Conservation (phyloP, 2,113 vertebrate species). For the Nycticryphes semicollaris region DNA sequence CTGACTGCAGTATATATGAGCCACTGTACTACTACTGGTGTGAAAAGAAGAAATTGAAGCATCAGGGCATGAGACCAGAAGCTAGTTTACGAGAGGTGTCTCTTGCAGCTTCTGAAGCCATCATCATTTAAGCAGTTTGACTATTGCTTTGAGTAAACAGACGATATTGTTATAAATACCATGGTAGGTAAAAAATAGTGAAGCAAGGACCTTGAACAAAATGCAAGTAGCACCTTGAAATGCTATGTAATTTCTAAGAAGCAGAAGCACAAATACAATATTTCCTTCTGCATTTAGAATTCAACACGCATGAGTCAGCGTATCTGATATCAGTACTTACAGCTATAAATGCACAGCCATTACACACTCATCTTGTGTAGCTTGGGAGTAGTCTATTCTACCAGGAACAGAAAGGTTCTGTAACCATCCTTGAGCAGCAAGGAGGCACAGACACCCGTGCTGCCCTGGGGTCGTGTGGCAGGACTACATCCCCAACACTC, state of each 20-base stretch:
- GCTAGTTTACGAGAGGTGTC: neutral
- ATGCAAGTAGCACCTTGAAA: neutral
- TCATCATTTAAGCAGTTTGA: neutral
- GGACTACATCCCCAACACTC: neutral
- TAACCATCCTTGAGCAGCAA: rapidly evolving
- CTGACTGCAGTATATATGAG: neutral
- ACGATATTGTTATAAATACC: neutral
- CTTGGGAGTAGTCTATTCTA: neutral
- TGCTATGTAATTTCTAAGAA: neutral
- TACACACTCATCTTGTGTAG: neutral
- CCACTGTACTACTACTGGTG: neutral
- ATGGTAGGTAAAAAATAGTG: neutral
- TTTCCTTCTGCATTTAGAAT: neutral
- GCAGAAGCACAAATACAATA: rapidly evolving
- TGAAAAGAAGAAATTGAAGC: neutral
- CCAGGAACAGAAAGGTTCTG: neutral
- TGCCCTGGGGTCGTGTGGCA: neutral
- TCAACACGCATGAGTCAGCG: conserved; percentile 17
- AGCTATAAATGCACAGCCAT: conserved; percentile 27
- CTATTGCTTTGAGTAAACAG: neutral
- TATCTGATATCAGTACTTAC: neutral
- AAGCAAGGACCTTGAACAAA: neutral
- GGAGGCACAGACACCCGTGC: neutral
- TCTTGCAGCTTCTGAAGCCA: neutral
- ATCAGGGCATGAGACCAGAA: neutral